Evolutionary conservation across 1,140 invertebrate genomes (phyloP), one percentile per base, ranked within the genome.

Genomic region (Proales similis): DNA sequence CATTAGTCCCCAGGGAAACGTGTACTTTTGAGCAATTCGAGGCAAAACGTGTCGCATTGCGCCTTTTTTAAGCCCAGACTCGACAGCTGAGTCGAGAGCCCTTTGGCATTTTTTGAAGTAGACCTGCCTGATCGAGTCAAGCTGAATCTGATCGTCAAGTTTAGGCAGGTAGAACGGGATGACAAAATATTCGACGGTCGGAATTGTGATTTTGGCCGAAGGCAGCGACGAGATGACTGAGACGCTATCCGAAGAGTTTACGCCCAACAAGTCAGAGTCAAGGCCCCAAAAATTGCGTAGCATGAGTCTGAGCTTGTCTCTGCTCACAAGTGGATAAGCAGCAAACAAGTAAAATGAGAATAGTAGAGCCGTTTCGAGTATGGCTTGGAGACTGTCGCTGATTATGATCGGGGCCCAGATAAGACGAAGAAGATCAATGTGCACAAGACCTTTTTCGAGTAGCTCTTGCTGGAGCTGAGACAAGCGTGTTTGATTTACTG

Each of bases 91-190:
- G n/a, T 42, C 30, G 22, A 14, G 5, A 9, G 36, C 17, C 27
- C 32, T 57, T 9, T 29, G 3, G 27, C 36, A 42, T 57, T 57
- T 42, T 38, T 5, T 57, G 39, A 9, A 42, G 30, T 9, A 57
- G 30, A 24, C 19, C 20, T 12, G 36, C 7, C 30, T 57, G 36
- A 30, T 57, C 51, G 11, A 3, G 29, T 42, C 39, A 26, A 26
- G 19, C n/a, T n/a, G n/a, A n/a, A n/a, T n/a, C n/a, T n/a, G n/a
- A n/a, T n/a, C n/a, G n/a, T n/a, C n/a, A n/a, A n/a, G n/a, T n/a
- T n/a, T 42, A 3, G 51, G 51, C 22, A 57, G 29, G 30, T 57
- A 57, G 45, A 57, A 57, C 20, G 51, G 51, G 7, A 57, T 42
- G 19, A 57, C n/a, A n/a, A n/a, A n/a, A n/a, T n/a, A n/a, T 26